A percentile compares a stretch with the other conserved stretches of the same genome.
Conservation (phyloP, 2,797 vertebrate species). For the Pangasius mekongensis region DNA sequence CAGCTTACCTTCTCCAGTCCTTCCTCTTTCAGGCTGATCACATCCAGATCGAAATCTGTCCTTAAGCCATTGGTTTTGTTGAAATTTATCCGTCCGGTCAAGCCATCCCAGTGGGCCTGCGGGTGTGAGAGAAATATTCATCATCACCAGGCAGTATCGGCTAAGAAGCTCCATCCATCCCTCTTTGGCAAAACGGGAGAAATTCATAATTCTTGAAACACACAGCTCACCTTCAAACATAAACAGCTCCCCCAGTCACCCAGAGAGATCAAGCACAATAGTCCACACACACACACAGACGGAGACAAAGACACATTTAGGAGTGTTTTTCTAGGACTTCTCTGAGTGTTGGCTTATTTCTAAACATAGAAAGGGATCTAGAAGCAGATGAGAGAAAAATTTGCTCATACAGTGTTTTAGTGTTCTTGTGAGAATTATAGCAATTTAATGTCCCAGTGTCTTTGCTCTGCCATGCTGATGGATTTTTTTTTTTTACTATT, state of each 20-base stretch:
- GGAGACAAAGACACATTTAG: neutral
- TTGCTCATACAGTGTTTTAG: neutral
- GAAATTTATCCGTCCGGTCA: slow-evolving; percentile 96
- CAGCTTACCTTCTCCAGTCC: slow-evolving; percentile 93
- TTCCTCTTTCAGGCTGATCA: slow-evolving; percentile 97
- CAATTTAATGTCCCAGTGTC: neutral
- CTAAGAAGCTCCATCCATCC: slow-evolving; percentile 48
- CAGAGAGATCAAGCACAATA: slow-evolving; percentile 23
- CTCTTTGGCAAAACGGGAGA: slow-evolving; percentile 53
- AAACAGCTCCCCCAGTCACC: slow-evolving; percentile 15
- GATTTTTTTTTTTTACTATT: neutral
- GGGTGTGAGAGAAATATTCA: slow-evolving; percentile 57
- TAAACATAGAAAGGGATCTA: slow-evolving; percentile 1
- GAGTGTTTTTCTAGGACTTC: slow-evolving; percentile 20
- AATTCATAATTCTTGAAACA: slow-evolving; percentile 60
- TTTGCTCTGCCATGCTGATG: neutral
- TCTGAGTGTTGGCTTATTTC: slow-evolving; percentile 8
- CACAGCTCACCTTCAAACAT: slow-evolving; percentile 60
- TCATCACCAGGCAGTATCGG: slow-evolving; percentile 51
- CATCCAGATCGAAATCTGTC: slow-evolving; percentile 98
- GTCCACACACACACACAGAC: slow-evolving; percentile 20
- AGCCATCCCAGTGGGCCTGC: slow-evolving; percentile 97
- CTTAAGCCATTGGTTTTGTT: slow-evolving; percentile 96
- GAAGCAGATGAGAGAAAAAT: slow-evolving; percentile 11
- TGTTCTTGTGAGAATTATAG: neutral